Evolutionary conservation across 2,797 vertebrate species (phyloP), one percentile per base, ranked within the genome.

Genomic region (Urocyon cinereoargenteus): DNA sequence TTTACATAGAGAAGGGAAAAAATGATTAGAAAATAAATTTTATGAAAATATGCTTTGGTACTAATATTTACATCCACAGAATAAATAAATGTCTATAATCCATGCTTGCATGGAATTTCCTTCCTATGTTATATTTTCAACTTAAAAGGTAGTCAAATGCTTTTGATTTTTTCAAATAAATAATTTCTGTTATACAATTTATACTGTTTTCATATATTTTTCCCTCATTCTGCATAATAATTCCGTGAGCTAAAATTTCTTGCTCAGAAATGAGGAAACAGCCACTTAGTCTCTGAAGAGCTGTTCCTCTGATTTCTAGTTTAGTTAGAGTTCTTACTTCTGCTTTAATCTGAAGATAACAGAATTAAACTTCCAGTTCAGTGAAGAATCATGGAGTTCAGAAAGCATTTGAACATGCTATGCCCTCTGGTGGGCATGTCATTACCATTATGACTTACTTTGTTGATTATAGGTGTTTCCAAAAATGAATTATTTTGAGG

Each of bases 121-220:
- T 86, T 75, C 62, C 91, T 91, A 59, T 73, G 12, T 93, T 86
- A 79, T 82, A 72, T 86, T 93, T 95, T 18, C 82, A 90, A 96
- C 22, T 91, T 94, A 34, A 86, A 75, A 87, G 73, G 53, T 75
- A 53, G 68, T 96, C 21, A 91, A 75, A 79, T 84, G 19, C 26
- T 93, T 49, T 31, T 85, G 31, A 31, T 51, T 77, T 61, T 72
- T 92, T 72, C 15, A 53, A n/a, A 96, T 83, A 34, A 64, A 61
- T 15, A 2, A 40, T 94, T 79, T 93, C 8, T 34, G 34, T 79
- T 81, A 81, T 90, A 45, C 2, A 45, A 57, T 92, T 66, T 86
- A 68, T 2, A 78, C 2, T 28, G 13, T 82, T 73, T 94, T 87
- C 19, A 16, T 13, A 28, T 3, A 28, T 64, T 34, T 68, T 91